Conservation (phyloP, 35 echinoderm and acorn worm species). For the Patiria miniata region DNA sequence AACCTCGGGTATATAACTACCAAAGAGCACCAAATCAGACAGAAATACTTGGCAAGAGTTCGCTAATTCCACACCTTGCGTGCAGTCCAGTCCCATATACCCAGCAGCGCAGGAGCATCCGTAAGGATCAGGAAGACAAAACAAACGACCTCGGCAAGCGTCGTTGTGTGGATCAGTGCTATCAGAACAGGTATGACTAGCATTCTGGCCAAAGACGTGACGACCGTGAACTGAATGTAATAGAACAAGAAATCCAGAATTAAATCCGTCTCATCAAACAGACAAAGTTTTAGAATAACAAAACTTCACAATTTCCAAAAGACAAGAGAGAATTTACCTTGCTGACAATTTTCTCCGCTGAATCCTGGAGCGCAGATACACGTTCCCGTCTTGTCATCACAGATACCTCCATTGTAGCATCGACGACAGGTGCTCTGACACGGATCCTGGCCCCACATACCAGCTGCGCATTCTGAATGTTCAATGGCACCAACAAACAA, state of each 20-base stretch:
- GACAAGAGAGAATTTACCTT: not conserved
- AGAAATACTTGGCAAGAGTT: not conserved
- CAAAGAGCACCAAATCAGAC: not conserved
- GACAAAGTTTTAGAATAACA: not conserved
- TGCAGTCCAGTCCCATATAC: constrained; percentile 50
- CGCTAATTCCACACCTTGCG: constrained; percentile 27
- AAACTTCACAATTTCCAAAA: not conserved
- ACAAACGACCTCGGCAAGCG: constrained; percentile 51
- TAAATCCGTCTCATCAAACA: not conserved
- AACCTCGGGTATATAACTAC: too few species aligned
- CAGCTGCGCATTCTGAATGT: constrained; percentile 25
- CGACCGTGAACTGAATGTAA: constrained; percentile 42
- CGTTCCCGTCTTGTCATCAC: constrained; percentile 71
- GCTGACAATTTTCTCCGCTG: constrained; percentile 39
- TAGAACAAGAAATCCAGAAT: not conserved
- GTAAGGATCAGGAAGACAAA: constrained; percentile 85
- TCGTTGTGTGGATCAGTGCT: constrained; percentile 11
- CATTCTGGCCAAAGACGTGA: constrained; percentile 51
- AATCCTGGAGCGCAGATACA: constrained; percentile 89
- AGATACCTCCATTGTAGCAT: constrained; percentile 90
- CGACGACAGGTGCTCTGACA: constrained; percentile 43
- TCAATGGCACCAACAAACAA: too few species aligned
- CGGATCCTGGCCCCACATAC: constrained; percentile 32
- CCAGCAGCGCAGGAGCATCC: constrained; percentile 79
- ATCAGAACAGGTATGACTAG: constrained; percentile 20